Conservation (phyloP, 1,140 invertebrate genomes). For the Drosophila albomicans region DNA sequence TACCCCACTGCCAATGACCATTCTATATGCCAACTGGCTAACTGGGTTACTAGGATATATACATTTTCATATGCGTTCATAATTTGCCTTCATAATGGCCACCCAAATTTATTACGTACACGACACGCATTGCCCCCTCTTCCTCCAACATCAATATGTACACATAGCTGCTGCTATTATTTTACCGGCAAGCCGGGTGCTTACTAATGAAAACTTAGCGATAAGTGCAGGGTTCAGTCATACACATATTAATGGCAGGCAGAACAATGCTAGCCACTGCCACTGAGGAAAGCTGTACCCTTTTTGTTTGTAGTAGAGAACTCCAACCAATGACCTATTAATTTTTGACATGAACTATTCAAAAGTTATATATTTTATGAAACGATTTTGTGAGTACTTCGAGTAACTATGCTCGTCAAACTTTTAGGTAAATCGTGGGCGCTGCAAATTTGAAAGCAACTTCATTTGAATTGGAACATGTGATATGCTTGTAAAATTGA, state of each 20-base stretch:
- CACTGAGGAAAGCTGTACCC: neutral
- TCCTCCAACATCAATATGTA: constrained; percentile 20
- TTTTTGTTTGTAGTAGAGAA: constrained; percentile 1
- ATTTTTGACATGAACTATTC: constrained; percentile 59
- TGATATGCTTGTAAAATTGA: neutral
- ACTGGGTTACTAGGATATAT: constrained; percentile 79
- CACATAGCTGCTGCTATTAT: constrained; percentile 30
- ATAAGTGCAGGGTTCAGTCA: constrained; percentile 38
- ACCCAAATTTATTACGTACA: constrained; percentile 61
- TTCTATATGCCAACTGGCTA: constrained; percentile 60
- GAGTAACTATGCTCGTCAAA: constrained; percentile 4
- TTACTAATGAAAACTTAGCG: constrained; percentile 66
- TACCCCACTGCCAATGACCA: constrained; percentile 27
- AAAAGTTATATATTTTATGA: constrained; percentile 27
- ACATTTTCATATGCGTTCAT: constrained; percentile 76
- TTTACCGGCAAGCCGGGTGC: constrained; percentile 25
- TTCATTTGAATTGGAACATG: neutral
- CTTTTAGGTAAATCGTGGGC: constrained; percentile 12
- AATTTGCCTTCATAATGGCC: constrained; percentile 71
- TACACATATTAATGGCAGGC: constrained; percentile 38
- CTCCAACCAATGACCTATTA: constrained; percentile 69
- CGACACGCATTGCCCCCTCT: constrained; percentile 64
- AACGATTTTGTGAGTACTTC: constrained; percentile 23
- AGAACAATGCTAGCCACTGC: constrained; percentile 45
- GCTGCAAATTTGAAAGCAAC: constrained; percentile 9